These are phyloP conservation scores for Trachymyrmex septentrionalis DNA, from an alignment of 1,140 invertebrate species.

Conservation along the genomic window DNA sequence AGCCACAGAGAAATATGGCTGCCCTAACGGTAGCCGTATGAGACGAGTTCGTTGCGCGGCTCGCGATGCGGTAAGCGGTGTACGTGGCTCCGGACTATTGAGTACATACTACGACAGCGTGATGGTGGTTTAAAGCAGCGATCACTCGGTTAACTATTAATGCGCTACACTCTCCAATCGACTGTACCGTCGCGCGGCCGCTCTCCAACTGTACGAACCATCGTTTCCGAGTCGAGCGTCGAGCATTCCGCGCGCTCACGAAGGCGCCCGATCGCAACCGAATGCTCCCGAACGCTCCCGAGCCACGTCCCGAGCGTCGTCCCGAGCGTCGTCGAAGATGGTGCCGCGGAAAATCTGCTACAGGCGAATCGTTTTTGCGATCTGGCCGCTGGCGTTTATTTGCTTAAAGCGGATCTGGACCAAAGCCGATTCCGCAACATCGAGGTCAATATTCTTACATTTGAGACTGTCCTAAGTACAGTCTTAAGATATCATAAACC, in stretches of 20 bases:
- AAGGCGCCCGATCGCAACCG: not conserved
- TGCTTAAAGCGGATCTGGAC: not conserved
- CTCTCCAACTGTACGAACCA: not conserved
- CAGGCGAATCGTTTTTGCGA: not conserved
- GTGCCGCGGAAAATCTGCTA: not conserved
- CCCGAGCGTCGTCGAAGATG: not conserved
- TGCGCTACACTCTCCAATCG: not conserved
- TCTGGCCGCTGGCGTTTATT: not conserved
- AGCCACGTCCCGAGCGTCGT: constrained; percentile 29
- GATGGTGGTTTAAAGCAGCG: constrained; percentile 49
- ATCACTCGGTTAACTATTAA: not conserved
- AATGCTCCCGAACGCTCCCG: not conserved
- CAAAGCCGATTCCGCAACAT: constrained; percentile 1
- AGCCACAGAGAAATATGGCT: not conserved
- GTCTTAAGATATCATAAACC: too few relatives aligned
- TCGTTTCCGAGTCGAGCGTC: not conserved
- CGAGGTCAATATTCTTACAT: too few relatives aligned
- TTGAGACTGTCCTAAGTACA: not conserved
- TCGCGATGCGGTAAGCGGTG: constrained; percentile 80
- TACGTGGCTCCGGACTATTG: constrained; percentile 79
- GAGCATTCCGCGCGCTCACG: constrained; percentile 27
- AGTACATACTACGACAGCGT: constrained; percentile 83
- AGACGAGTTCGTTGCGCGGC: constrained; percentile 81
- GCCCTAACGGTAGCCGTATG: constrained; percentile 83
- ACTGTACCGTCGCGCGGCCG: not conserved